Conservation (phyloP, 2,888 invertebrate genomes). For the Linnaemya vulpina region DNA sequence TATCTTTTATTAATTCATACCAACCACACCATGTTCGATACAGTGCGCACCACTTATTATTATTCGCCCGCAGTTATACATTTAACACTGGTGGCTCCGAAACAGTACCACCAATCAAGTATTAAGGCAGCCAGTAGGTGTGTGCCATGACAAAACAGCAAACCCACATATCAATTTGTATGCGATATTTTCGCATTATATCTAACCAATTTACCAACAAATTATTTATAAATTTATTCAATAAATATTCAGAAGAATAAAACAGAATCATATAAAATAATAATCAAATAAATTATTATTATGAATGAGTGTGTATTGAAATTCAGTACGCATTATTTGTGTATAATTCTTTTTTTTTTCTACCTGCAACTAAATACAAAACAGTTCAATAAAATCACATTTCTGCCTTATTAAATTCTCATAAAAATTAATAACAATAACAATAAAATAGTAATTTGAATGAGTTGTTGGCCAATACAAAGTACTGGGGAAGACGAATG, state of each 20-base stretch:
- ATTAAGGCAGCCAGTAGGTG: constrained; percentile 38
- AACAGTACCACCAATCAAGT: constrained; percentile 20
- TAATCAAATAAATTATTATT: constrained; percentile 53
- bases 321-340: constrained; percentile 14
- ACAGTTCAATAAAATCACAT: constrained; percentile 69
- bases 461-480: constrained; percentile 5
- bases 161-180: constrained; percentile 61
- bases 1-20: constrained; percentile 57
- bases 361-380: constrained; percentile 36
- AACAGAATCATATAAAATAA: constrained; percentile 4
- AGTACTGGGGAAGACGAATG: constrained; percentile 16
- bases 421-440: constrained; percentile 74
- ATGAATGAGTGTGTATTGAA: constrained; percentile 34
- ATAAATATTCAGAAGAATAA: constrained; percentile 48
- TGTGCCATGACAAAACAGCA: constrained; percentile 59
- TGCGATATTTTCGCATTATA: constrained; percentile 50
- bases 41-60: constrained; percentile 45
- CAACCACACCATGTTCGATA: constrained; percentile 41
- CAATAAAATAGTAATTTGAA: constrained; percentile 51
- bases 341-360: constrained; percentile 18
- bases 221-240: constrained; percentile 65
- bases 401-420: constrained; percentile 74
- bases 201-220: constrained; percentile 63
- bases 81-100: background rate
- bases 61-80: constrained; percentile 41